Evolutionary conservation across 2,113 vertebrate genomes (phyloP), one percentile per base, ranked within the genome.

Genomic region (Axis porcinus): DNA sequence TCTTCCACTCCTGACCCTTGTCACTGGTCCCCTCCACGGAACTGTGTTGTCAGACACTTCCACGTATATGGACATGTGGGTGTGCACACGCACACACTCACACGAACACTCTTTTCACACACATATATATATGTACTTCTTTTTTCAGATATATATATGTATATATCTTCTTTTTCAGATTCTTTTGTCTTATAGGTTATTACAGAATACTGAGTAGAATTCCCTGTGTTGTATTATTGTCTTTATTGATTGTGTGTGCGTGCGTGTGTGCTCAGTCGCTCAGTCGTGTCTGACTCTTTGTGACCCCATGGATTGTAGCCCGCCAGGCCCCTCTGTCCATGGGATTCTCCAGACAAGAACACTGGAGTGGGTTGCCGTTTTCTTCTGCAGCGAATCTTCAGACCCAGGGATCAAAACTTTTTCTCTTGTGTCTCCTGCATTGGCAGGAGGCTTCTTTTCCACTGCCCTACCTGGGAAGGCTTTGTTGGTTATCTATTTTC

Each of bases 331-430:
- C 70, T 76, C 70, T 43, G 36, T 43, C 70, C 21, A 6, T 7
- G 23, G 0, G 0, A 13, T 25, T 43, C 36, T 43, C 67, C 36
- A 7, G 21, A 14, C 36, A 2, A 43, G 21, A 43, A 1, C 14
- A 3, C 70, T 43, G 70, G 36, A 12, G 11, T 76, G 36, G 21
- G 21, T 2, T 76, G 11, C 70, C 70, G 27, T 23, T 43, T 43
- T 36, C 36, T 43, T 14, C 21, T 76, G 36, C 70, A 76, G 36
- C 5, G 21, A 11, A 43, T 40, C 70, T 43, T 40, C 70, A 25
- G 70, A 25, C 70, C 11, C 21, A 40, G 36, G 70, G 36, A 76
- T 43, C 36, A 14, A 14, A 76, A 1, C 23, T 23, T 40, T 76
- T 40, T 43, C 11, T 76, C 70, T 13, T 27, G 36, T 25, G 23